Conservation (phyloP, 1,140 invertebrate genomes). For the Caerostris extrusa region DNA sequence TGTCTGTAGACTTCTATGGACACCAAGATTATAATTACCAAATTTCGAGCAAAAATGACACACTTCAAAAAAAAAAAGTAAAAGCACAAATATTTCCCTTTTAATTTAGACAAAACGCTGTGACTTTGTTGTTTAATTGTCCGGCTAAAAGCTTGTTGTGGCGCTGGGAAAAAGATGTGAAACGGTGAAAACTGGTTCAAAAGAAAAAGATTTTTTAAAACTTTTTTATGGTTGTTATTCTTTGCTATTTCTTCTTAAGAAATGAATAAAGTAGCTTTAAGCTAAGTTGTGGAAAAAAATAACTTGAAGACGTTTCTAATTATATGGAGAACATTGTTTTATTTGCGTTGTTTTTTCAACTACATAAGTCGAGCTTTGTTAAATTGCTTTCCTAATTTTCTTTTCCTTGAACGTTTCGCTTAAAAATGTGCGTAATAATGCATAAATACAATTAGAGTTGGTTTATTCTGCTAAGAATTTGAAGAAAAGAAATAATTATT, state of each 20-base stretch:
- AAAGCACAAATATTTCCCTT: constrained; percentile 30
- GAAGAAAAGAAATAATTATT: constrained; percentile 20
- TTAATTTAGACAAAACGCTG: constrained; percentile 32
- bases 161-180: constrained; percentile 14
- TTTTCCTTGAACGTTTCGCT: background rate
- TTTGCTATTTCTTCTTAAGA: background rate
- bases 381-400: constrained; percentile 25
- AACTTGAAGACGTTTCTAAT: constrained; percentile 37
- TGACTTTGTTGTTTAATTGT: constrained; percentile 12
- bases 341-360: background rate
- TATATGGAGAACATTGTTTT: constrained; percentile 26
- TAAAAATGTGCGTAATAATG: constrained; percentile 5
- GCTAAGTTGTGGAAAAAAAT: background rate
- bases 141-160: background rate
- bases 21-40: constrained; percentile 44
- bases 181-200: constrained; percentile 13
- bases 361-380: background rate
- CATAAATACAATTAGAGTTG: constrained; percentile 3
- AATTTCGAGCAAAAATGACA: constrained; percentile 48
- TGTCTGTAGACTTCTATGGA: background rate
- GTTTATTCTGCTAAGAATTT: background rate
- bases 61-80: background rate
- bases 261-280: background rate
- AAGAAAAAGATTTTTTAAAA: no score
- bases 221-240: no score